Percentiles rank a stretch among this genome's conserved stretches.
These are phyloP conservation scores for Turdus rufiventris DNA, from an alignment of 2,113 vertebrate species.

Conservation along the genomic window DNA sequence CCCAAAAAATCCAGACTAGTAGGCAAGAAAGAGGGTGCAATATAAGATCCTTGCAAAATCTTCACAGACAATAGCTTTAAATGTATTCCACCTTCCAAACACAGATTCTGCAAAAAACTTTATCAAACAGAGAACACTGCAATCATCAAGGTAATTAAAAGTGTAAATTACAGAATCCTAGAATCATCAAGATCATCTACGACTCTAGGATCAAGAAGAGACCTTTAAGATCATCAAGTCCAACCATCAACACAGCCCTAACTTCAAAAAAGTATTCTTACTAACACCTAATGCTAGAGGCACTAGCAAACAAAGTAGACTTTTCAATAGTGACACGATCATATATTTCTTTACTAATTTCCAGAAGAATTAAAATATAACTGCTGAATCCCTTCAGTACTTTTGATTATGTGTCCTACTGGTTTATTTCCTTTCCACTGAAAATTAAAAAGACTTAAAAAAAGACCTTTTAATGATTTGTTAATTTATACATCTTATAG, in stretches of 20 bases:
- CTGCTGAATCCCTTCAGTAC: not conserved
- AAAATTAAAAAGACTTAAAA: not conserved
- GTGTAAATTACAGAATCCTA: not conserved
- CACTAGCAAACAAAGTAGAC: not conserved
- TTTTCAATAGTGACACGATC: not conserved
- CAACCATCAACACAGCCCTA: not conserved
- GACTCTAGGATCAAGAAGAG: not conserved
- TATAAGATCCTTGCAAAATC: not conserved
- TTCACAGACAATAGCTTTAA: not conserved
- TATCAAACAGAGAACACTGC: fast-evolving
- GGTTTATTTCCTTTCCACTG: not conserved
- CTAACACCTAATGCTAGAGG: not conserved
- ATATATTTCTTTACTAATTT: not conserved
- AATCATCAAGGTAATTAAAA: not conserved
- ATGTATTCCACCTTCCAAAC: not conserved
- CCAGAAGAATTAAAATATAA: not conserved
- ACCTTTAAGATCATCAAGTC: not conserved
- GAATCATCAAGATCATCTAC: not conserved
- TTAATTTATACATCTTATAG: not conserved
- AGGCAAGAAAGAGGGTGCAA: not conserved
- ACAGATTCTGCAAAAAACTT: not conserved
- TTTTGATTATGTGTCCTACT: not conserved
- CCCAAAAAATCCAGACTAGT: not conserved
- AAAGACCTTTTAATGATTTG: not conserved
- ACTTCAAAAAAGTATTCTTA: not conserved